Conservation (phyloP, 2,797 vertebrate species). For the Falco concolor region DNA sequence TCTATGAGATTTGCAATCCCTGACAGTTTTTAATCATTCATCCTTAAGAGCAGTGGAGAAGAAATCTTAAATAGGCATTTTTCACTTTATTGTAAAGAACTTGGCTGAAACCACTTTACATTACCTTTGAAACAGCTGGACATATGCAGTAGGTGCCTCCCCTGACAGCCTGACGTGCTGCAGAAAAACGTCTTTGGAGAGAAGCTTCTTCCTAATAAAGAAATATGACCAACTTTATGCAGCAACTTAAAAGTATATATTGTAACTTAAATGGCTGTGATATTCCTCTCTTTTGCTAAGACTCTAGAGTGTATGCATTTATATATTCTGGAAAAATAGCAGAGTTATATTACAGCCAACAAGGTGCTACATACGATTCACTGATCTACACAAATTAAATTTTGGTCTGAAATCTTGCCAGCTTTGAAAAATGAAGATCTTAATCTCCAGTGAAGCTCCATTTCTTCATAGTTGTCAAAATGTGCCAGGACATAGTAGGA, state of each 20-base stretch:
- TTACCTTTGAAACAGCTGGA: constrained; percentile 84
- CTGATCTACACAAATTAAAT: no score
- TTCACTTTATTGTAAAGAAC: background rate
- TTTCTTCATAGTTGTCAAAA: background rate
- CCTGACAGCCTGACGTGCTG: constrained; percentile 79
- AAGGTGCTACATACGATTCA: background rate
- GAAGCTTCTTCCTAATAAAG: constrained; percentile 82
- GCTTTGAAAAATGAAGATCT: background rate
- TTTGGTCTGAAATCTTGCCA: background rate
- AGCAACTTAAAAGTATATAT: background rate
- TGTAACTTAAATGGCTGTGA: background rate
- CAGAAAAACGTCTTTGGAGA: constrained; percentile 72
- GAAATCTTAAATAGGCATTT: background rate
- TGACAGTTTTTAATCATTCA: background rate
- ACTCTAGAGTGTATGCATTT: background rate
- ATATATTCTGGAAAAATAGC: background rate
- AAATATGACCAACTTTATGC: background rate
- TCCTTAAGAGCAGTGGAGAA: background rate
- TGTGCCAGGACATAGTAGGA: background rate
- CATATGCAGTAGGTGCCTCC: constrained; percentile 73
- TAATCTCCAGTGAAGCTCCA: background rate
- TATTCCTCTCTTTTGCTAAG: background rate
- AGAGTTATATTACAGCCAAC: background rate
- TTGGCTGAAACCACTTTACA: background rate
- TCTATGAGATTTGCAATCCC: background rate